A percentile compares a stretch with the other conserved stretches of the same genome.
These are phyloP conservation scores for Synergus gifuensis DNA, from an alignment of 2,888 invertebrate genomes.

Conservation along the genomic window DNA sequence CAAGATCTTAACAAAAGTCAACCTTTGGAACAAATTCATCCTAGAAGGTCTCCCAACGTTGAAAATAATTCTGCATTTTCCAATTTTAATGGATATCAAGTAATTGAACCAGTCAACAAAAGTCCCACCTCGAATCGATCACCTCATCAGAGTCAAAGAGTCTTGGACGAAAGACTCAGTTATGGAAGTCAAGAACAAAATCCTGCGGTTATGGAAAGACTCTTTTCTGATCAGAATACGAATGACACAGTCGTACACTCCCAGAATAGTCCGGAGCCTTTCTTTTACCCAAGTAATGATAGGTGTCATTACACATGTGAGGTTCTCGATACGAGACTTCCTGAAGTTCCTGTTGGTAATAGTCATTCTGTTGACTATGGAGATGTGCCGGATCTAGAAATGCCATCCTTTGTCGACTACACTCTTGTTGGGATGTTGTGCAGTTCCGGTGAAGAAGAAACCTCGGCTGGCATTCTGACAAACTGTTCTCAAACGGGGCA, in stretches of 20 bases:
- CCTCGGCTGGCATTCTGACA: constrained; percentile 56
- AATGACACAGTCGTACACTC: constrained; percentile 54
- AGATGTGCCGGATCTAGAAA: constrained; percentile 68
- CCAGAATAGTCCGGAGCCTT: constrained; percentile 69
- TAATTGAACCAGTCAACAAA: constrained; percentile 51
- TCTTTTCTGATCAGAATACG: constrained; percentile 60
- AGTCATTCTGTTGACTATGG: constrained; percentile 55
- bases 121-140: constrained; percentile 51
- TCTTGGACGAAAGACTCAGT: constrained; percentile 64
- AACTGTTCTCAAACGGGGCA: constrained; percentile 66
- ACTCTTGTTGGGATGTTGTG: constrained; percentile 75
- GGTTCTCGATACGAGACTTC: constrained; percentile 70
- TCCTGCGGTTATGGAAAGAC: constrained; percentile 57
- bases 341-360: constrained; percentile 53
- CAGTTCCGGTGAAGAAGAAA: constrained; percentile 68
- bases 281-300: constrained; percentile 68
- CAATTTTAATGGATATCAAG: constrained; percentile 62
- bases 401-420: constrained; percentile 74
- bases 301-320: constrained; percentile 75
- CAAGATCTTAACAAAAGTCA: constrained; percentile 56
- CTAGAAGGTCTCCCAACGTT: constrained; percentile 67
- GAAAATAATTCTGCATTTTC: constrained; percentile 57
- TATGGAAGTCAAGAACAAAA: constrained; percentile 60
- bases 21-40: constrained; percentile 56
- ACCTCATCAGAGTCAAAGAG: constrained; percentile 57